Percentiles rank a stretch among this genome's conserved stretches.
phyloP scores from a whole-genome alignment of 2,113 vertebrate species.

The Epinephelus cyanopodus region DNA sequence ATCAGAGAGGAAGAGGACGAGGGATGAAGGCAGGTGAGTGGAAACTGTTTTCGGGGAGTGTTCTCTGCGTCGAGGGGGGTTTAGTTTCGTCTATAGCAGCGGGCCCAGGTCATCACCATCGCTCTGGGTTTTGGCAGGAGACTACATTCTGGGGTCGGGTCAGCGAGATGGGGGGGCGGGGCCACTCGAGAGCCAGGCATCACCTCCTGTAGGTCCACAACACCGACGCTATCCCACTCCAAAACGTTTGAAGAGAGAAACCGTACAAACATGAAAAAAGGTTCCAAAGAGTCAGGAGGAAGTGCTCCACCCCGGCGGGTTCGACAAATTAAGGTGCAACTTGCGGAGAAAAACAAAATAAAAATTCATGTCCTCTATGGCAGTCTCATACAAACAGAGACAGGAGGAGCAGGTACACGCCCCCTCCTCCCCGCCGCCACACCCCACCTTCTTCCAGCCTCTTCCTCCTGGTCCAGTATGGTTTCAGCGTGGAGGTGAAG shows the following conservation, averaged over 20 bases:
- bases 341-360: constrained; percentile 69
- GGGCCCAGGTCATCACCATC: constrained; percentile 45
- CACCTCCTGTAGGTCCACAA: constrained; percentile 74
- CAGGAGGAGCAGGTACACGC: constrained; percentile 15
- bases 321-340: constrained; percentile 84
- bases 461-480: constrained; percentile 60
- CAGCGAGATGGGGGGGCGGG: constrained; percentile 29
- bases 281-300: constrained; percentile 58
- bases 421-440: constrained; percentile 12
- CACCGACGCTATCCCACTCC: constrained; percentile 35
- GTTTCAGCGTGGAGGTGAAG: constrained; percentile 43
- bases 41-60: constrained; percentile 36
- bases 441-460: constrained; percentile 21
- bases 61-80: constrained; percentile 26
- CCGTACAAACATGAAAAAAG: constrained; percentile 70
- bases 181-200: constrained; percentile 50
- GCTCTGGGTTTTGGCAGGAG: constrained; percentile 65
- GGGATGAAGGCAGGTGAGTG: constrained; percentile 20
- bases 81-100: constrained; percentile 71
- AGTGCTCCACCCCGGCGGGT: constrained; percentile 62
- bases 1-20: neutral
- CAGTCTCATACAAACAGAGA: constrained; percentile 76
- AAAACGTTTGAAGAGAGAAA: constrained; percentile 46
- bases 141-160: constrained; percentile 82
- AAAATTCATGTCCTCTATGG: constrained; percentile 64